These are phyloP conservation scores for Eospalax fontanierii DNA, from an alignment of 2,797 vertebrate species.

Conservation along the genomic window DNA sequence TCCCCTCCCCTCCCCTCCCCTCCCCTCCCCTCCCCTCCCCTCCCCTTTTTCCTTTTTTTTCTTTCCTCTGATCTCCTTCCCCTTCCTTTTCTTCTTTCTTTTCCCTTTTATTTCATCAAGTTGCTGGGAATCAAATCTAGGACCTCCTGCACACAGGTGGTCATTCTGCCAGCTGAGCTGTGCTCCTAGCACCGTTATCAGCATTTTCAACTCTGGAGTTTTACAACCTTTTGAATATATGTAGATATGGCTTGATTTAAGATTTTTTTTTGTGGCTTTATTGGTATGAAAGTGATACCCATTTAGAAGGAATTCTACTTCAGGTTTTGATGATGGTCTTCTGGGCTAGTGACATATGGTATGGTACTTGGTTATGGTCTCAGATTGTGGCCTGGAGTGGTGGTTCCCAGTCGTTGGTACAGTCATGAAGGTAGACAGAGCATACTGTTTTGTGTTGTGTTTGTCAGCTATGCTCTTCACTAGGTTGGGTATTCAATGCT, in stretches of 20 bases:
- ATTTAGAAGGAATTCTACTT: neutral
- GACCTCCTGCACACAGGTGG: too few relatives aligned
- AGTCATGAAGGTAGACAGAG: neutral
- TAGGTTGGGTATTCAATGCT: neutral
- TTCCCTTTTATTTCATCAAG: too few relatives aligned
- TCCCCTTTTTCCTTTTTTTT: too few relatives aligned
- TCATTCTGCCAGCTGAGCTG: too few relatives aligned
- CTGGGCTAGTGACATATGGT: neutral
- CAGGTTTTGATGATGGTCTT: neutral
- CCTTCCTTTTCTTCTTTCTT: too few relatives aligned
- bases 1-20: too few relatives aligned
- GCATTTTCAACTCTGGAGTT: slow-evolving; percentile 38
- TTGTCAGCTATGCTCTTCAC: neutral
- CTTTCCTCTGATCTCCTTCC: too few relatives aligned
- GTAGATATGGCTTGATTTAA: neutral
- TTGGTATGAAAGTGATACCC: neutral
- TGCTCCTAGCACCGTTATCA: neutral
- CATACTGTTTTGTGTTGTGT: neutral
- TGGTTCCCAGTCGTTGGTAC: neutral
- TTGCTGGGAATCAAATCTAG: too few relatives aligned
- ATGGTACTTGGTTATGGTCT: neutral
- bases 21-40: too few relatives aligned
- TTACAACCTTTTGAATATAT: neutral
- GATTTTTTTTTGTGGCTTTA: neutral
- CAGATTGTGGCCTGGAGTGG: neutral